Percentiles rank a stretch among this genome's conserved stretches.
These are phyloP conservation scores for Centropristis striata DNA, from an alignment of 2,113 vertebrate genomes.

Conservation along the genomic window DNA sequence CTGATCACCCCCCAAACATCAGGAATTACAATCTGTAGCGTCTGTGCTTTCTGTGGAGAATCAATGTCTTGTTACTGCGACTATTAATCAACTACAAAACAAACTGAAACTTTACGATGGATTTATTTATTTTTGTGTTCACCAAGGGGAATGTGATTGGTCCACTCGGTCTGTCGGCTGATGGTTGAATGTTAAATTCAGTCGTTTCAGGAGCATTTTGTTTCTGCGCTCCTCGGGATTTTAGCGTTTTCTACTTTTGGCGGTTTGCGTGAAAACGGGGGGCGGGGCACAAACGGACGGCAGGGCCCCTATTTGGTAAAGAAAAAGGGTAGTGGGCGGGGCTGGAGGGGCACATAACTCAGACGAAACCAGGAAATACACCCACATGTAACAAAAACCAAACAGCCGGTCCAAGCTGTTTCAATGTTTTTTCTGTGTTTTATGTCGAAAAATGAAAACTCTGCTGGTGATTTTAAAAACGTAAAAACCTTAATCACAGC, in stretches of 20 bases:
- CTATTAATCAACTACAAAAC: slow-evolving; percentile 3
- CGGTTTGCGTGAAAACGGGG: slow-evolving; percentile 35
- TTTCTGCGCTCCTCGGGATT: slow-evolving; percentile 60
- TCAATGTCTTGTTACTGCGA: slow-evolving; percentile 76
- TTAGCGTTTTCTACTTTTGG: slow-evolving; percentile 72
- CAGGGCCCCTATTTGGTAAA: slow-evolving; percentile 21
- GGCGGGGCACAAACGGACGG: slow-evolving; percentile 44
- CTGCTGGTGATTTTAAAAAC: slow-evolving; percentile 98
- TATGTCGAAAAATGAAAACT: slow-evolving; percentile 94
- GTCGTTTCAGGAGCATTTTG: slow-evolving; percentile 59
- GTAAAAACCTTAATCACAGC: slow-evolving; percentile 96
- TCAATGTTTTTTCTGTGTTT: slow-evolving; percentile 98
- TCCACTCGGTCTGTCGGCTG: background rate
- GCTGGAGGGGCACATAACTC: slow-evolving; percentile 47
- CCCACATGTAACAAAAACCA: slow-evolving; percentile 93
- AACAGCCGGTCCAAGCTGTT: slow-evolving; percentile 94
- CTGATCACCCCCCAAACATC: slow-evolving; percentile 67
- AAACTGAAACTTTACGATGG: slow-evolving; percentile 59
- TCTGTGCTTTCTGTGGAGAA: slow-evolving; percentile 82
- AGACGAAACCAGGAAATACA: slow-evolving; percentile 94
- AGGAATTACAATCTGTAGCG: slow-evolving; percentile 77
- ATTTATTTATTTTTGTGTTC: slow-evolving; percentile 50
- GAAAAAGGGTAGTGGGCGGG: background rate
- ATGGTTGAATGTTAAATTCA: slow-evolving; percentile 57
- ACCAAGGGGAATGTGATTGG: slow-evolving; percentile 21